Base-by-base conservation (phyloP, 2,888 invertebrate genomes). In the Anagyrus pseudococci region DNA sequence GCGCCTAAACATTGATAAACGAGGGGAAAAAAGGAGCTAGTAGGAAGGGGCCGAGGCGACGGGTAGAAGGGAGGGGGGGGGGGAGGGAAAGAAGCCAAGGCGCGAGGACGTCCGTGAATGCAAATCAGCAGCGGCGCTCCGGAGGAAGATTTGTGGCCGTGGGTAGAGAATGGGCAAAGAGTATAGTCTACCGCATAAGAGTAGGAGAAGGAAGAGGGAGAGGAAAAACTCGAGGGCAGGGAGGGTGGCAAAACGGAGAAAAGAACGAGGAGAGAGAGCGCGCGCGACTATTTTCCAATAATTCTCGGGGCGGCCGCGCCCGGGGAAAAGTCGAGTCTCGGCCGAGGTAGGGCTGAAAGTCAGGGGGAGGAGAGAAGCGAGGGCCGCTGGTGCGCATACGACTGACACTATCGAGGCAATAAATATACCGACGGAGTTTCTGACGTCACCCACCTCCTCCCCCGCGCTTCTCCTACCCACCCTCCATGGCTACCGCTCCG, bases 331-430 rank as follows among this genome's bases (percentile, higher is more conserved):
- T 62, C 19, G 50, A 17, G 58, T 23, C 52, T 41, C 22, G 47
- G 20, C 15, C 10, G 15, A 4, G 47, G 7, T 13, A 15, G 41
- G 8, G 47, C 47, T n/a, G n/a, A 15, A 20, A 8, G 25, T 23
- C n/a, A 13, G n/a, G 17, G 29, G 47, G 64, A 53, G 66, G 64
- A 49, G 66, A 65, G 60, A 55, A n/a, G n/a, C n/a, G n/a, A n/a
- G n/a, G n/a, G n/a, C n/a, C n/a, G 64, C 63, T 68, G 70, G 72
- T 69, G 74, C 71, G 76, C 76, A 70, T 76, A 77, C 77, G 78
- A 80, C 77, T 80, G 80, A 80, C 80, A 74, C 80, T 80, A 80
- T 80, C 80, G 73, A 73, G 72, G 71, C 74, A 76, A 80, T 80
- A 80, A 80, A 80, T 80, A 80, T 75, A 53, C 62, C 50, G 58